phyloP scores from a whole-genome alignment of 1,140 invertebrate genomes.

The Drosophila ficusphila region DNA sequence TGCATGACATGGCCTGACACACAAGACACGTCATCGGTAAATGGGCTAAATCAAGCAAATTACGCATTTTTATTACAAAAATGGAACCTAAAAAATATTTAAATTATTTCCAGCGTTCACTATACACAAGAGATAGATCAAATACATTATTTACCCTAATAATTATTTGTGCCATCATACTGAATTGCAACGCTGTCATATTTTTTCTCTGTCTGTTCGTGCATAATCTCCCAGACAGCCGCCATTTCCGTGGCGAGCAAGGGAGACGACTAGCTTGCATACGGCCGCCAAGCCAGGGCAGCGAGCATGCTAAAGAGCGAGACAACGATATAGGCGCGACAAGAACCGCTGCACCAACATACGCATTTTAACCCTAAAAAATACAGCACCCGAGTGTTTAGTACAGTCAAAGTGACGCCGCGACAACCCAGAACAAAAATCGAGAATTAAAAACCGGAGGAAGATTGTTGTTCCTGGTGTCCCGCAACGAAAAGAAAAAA shows the following conservation, averaged over 20 bases:
- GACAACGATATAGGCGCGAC: slow-evolving; percentile 7
- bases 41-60: background rate
- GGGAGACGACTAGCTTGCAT: background rate
- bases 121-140: no score
- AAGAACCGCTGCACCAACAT: slow-evolving; percentile 19
- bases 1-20: background rate
- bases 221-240: slow-evolving; percentile 21
- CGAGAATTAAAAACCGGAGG: slow-evolving; percentile 45
- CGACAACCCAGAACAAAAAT: slow-evolving; percentile 64
- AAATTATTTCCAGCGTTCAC: no score
- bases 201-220: slow-evolving; percentile 40
- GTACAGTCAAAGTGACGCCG: slow-evolving; percentile 81
- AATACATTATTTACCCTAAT: background rate
- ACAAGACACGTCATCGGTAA: background rate
- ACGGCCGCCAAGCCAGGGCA: slow-evolving; percentile 10
- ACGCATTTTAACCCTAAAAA: slow-evolving; percentile 77
- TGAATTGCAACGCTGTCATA: slow-evolving; percentile 12
- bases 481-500: slow-evolving; percentile 7
- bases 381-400: slow-evolving; percentile 72
- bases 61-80: no score
- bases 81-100: background rate
- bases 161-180: background rate
- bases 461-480: slow-evolving; percentile 57
- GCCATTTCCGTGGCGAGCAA: slow-evolving; percentile 66
- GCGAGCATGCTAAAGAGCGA: slow-evolving; percentile 24